Evolutionary conservation across 2,888 invertebrate species (phyloP), one percentile per base, ranked within the genome.

Genomic region (Tachina grossa): DNA sequence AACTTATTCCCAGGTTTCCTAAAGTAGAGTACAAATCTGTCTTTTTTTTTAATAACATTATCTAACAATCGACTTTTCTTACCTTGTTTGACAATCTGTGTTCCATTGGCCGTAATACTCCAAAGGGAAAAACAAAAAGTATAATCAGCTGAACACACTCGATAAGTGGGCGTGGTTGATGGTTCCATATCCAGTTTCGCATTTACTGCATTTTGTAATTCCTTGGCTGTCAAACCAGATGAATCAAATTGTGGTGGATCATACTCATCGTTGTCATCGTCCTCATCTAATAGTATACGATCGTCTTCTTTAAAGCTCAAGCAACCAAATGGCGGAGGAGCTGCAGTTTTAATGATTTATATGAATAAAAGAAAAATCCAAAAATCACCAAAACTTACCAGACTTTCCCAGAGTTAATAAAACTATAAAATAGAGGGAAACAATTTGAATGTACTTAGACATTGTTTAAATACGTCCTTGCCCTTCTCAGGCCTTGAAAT

Each of bases 251-350:
- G 84, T 43, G 86, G 83, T 11, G 80, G 80, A 71, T 83, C 86
- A 16, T 84, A 88, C 66, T 89, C 89, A 14, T 91, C 91, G 11
- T 88, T 88, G 45, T 91, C 91, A 22, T 91, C 90, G 11, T 91
- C 90, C 47, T 89, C 88, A 22, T 90, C 89, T 77, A 89, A 87
- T 4, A 89, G 86, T 57, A 88, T 89, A 45, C 88, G 90, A 80
- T 91, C 91, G 41, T 91, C 90, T 84, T 91, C 91, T 88, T 89
- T 88, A 82, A 87, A 91, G 74, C 91, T 90, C 88, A 91, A 90
- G 83, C 91, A 91, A 78, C 88, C 89, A n/a, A 90, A 89, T 0
- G 89, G 89, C 11, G 89, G 86, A 14, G 90, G 90, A 53, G 91
- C 91, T 91, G 43, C 1, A 22, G 57, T 39, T 14, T 63, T 61